phyloP scores from a whole-genome alignment of 2,113 vertebrate genomes.

The Passer montanus region DNA sequence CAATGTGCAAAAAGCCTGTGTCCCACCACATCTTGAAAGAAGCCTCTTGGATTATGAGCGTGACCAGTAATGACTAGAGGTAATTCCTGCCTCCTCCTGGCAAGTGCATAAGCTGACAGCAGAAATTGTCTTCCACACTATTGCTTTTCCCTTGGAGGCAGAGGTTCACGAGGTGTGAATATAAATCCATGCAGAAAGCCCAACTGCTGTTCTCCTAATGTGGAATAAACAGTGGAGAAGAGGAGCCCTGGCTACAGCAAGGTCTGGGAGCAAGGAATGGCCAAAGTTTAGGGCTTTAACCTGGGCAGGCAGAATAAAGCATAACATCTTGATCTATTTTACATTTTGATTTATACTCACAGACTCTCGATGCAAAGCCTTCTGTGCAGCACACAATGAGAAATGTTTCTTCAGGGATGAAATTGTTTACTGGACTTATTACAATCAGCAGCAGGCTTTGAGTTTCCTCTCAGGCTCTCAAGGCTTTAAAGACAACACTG shows the following conservation, averaged over 20 bases:
- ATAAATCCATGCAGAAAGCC: background rate
- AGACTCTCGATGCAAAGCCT: background rate
- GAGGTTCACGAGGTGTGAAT: background rate
- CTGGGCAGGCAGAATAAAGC: background rate
- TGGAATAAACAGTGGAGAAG: background rate
- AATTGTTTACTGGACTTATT: background rate
- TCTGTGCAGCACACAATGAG: background rate
- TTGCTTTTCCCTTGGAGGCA: background rate
- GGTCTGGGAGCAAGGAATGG: background rate
- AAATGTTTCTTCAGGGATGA: background rate
- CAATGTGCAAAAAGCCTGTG: background rate
- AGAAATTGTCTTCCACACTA: background rate
- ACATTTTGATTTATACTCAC: background rate
- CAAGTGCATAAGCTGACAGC: background rate
- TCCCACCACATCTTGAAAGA: background rate
- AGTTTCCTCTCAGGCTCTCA: background rate
- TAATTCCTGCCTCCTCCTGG: constrained; percentile 4
- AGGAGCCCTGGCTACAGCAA: background rate
- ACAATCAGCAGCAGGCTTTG: background rate
- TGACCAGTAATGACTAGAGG: background rate
- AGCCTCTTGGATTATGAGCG: background rate
- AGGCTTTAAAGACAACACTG: background rate
- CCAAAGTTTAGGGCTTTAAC: background rate
- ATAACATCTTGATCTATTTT: background rate
- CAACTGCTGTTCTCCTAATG: background rate